phyloP scores from a whole-genome alignment of 2,113 vertebrate species.

The Melanerpes aurifrons region DNA sequence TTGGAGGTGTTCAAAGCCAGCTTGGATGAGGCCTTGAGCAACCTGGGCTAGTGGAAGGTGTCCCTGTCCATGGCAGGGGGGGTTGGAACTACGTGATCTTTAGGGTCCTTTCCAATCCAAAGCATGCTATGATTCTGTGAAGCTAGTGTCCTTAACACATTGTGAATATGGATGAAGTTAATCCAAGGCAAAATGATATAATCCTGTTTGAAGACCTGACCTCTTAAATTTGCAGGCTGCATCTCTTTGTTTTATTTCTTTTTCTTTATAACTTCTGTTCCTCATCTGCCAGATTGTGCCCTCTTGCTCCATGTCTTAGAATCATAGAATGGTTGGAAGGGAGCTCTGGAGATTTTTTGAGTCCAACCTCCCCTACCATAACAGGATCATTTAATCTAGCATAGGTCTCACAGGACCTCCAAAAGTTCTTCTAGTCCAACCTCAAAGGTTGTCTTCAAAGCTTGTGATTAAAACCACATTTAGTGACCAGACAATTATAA shows the following conservation, averaged over 20 bases:
- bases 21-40: too few relatives aligned
- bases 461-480: neutral
- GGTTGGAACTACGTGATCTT: too few relatives aligned
- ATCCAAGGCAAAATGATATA: neutral
- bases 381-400: too few relatives aligned
- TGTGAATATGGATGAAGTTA: neutral
- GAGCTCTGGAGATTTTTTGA: too few relatives aligned
- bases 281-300: neutral
- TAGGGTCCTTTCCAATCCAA: too few relatives aligned
- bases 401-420: too few relatives aligned
- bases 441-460: neutral
- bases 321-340: too few relatives aligned
- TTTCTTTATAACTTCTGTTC: neutral
- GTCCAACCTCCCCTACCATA: too few relatives aligned
- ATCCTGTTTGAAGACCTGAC: neutral
- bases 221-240: neutral
- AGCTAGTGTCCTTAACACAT: neutral
- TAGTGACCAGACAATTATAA: neutral
- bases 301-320: neutral
- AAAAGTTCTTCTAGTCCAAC: too few relatives aligned
- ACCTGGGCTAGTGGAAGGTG: too few relatives aligned
- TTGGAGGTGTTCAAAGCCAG: too few relatives aligned
- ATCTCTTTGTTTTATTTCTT: constrained; percentile 9
- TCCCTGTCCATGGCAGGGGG: too few relatives aligned
- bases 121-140: neutral